Evolutionary conservation across 2,888 invertebrate species (phyloP), one percentile per base, ranked within the genome.

Genomic region (Macaria notata): DNA sequence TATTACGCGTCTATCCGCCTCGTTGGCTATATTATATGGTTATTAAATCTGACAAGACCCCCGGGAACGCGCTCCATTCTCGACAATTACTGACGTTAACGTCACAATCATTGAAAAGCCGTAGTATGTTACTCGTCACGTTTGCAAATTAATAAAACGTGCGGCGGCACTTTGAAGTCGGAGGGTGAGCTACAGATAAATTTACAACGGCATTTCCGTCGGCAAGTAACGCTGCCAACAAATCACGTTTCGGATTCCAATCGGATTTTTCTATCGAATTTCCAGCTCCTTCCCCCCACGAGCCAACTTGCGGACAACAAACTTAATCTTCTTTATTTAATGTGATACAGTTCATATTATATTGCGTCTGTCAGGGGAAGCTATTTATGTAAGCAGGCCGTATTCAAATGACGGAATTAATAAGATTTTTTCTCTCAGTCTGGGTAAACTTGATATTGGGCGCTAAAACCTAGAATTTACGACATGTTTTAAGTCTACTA

Each of bases 181-280:
- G 53, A 54, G 58, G 51, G 49, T 52, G 52, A 53, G 59, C 41
- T 47, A 30, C 49, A 59, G 59, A 64, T 62, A 62, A 63, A 63
- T 64, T 60, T 62, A 55, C 61, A 65, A 43, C 47, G 58, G 51
- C 56, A 54, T 59, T 62, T 54, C 52, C 38, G 50, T 49, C 49
- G 58, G 41, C 38, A 45, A 61, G 64, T 59, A 54, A 56, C 51
- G 54, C 56, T 56, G 57, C 66, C 71, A 72, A 74, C 73, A 73
- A 80, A 78, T 76, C 76, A 75, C 73, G 69, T 68, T 78, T 72
- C 73, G 73, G 72, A 79, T 79, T 78, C 75, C 76, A 75, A 75
- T 78, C 71, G 72, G 71, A 74, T 76, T 78, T 76, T 76, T 79
- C 75, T 73, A 78, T 81, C 70, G 76, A 80, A 79, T 80, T 75